Base-by-base conservation (phyloP, 2,113 vertebrate genomes). In the Cinclus mexicanus region DNA sequence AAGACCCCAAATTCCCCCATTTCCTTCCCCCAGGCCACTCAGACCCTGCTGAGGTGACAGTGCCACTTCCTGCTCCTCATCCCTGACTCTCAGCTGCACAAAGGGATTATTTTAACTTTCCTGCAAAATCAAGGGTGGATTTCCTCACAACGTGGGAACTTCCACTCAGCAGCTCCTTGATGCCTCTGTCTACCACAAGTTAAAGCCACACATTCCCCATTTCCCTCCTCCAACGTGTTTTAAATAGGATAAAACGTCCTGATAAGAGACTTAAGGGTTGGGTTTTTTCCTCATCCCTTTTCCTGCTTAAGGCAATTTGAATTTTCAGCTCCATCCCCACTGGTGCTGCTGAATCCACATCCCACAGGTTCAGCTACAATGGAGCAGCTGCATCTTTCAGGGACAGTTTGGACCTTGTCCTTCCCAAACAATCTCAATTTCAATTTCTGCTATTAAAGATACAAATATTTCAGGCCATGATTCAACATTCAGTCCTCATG, bases 331-430 rank as follows among this genome's bases (percentile, higher is more conserved):
- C 65, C 52, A 6, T 7, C 50, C n/a, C 47, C 28, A 7, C 1
- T 13, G 2, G 37, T 2, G 47, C 28, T 5, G 4, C 11, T 52
- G 1, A 9, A 47, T 4, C n/a, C 53, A 14, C 29, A 15, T 5
- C 35, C 22, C 24, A 23, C n/a, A 28, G 50, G 15, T 24, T 25
- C 1, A 20, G 70, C 60, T 20, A 9, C 50, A 14, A 10, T 0
- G 0, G 23, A 42, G 69, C 53, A 22, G 7, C 24, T 52, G 69
- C n/a, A 21, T 2, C 50, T 76, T 26, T n/a, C 3, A 46, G 35
- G 67, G 68, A 39, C 5, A 35, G 29, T 33, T 33, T 12, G 49
- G 39, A 35, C 33, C 18, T 39, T 2, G 0, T n/a, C 8, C 46
- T 55, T 11, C 31, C 6, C 14, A 5, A 15, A 60, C 19, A 26